phyloP scores from a whole-genome alignment of 2,113 vertebrate genomes.

The Suricata suricatta region DNA sequence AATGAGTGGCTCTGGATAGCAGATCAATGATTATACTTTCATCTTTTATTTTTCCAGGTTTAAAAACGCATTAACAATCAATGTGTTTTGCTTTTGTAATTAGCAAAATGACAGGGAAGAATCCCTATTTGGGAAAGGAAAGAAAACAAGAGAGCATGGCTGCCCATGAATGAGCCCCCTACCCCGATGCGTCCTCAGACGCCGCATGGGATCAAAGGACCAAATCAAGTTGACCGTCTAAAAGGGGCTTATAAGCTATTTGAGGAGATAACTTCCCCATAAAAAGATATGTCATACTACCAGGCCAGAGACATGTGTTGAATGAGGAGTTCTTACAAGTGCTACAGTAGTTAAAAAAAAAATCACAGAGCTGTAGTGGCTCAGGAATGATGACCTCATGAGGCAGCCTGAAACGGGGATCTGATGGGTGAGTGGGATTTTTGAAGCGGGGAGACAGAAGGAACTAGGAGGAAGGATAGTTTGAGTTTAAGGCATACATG shows the following conservation, averaged over 20 bases:
- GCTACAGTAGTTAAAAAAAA: not conserved
- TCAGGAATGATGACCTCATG: not conserved
- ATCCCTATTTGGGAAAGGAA: not conserved
- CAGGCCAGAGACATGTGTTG: not conserved
- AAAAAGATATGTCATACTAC: not conserved
- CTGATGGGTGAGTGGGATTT: not conserved
- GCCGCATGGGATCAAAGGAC: no score
- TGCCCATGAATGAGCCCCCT: not conserved
- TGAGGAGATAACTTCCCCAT: not conserved
- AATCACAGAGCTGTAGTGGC: not conserved
- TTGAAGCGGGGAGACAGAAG: not conserved
- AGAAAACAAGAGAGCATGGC: not conserved
- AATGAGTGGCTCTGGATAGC: not conserved
- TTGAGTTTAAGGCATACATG: not conserved
- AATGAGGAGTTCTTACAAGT: not conserved
- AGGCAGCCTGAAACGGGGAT: not conserved
- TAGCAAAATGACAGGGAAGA: not conserved
- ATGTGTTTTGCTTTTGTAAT: not conserved
- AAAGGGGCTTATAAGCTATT: not conserved
- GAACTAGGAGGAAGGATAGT: not conserved
- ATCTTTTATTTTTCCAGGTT: conserved; percentile 9
- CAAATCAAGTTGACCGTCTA: not conserved
- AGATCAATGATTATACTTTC: not conserved
- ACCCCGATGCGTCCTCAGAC: not conserved
- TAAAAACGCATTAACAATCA: not conserved